phyloP scores from a whole-genome alignment of 1,140 invertebrate species.

The Orchesella cincta region DNA sequence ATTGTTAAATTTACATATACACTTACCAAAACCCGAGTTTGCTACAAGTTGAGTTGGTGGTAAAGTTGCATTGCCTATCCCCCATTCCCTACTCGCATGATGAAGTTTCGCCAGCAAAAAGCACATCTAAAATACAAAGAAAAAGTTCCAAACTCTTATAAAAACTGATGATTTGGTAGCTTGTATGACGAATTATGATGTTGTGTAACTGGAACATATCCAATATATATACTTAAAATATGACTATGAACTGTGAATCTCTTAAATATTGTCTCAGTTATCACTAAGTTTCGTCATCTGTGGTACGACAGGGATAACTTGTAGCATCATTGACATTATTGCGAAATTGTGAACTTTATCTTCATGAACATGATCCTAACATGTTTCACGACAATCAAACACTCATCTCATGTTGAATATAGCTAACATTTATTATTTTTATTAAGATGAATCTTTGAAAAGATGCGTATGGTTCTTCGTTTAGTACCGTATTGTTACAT shows the following conservation, averaged over 20 bases:
- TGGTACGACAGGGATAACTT: conserved; percentile 25
- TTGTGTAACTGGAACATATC: neutral
- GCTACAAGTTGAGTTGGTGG: neutral
- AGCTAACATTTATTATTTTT: no score
- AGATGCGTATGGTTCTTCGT: no score
- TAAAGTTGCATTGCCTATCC: neutral
- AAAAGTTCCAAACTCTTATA: neutral
- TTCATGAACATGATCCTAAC: no score
- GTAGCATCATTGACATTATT: conserved; percentile 26
- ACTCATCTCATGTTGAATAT: no score
- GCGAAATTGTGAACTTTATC: no score
- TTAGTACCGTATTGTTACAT: no score
- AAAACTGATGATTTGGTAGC: neutral
- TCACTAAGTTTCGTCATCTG: neutral
- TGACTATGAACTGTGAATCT: neutral
- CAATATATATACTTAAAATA: neutral
- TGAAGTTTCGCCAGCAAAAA: neutral
- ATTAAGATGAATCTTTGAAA: no score
- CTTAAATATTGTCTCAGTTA: conserved; percentile 11
- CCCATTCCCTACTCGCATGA: neutral
- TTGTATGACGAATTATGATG: neutral
- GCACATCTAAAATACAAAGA: neutral
- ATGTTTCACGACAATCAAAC: no score
- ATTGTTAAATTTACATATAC: neutral
- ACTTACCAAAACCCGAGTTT: neutral